Conservation (phyloP, 92 coral and sea anemone genomes). For the Heteractis magnifica region DNA sequence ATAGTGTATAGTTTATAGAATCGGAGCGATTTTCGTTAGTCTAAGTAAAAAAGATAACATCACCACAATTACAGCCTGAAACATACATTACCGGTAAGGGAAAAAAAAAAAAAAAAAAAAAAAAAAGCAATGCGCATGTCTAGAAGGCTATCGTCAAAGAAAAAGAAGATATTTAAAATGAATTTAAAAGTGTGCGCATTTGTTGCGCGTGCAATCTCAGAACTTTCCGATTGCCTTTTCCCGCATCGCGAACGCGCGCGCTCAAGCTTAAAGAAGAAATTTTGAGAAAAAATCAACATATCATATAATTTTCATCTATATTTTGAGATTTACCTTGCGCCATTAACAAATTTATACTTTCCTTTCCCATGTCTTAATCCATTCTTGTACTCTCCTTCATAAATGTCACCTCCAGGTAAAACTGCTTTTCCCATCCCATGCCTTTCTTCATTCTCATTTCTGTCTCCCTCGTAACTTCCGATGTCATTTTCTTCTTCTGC, state of each 20-base stretch:
- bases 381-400: constrained; percentile 42
- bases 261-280: background rate
- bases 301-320: background rate
- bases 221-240: too few relatives aligned
- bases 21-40: too few relatives aligned
- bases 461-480: constrained; percentile 52
- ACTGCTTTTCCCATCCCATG: constrained; percentile 46
- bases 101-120: too few relatives aligned
- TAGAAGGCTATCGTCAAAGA: too few relatives aligned
- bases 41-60: too few relatives aligned
- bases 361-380: constrained; percentile 55
- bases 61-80: too few relatives aligned
- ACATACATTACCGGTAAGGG: too few relatives aligned
- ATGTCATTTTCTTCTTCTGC: background rate
- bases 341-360: constrained; percentile 39
- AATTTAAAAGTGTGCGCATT: background rate
- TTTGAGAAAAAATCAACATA: background rate
- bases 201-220: background rate
- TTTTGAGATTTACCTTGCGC: constrained; percentile 8
- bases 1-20: too few relatives aligned
- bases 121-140: too few relatives aligned
- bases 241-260: background rate
- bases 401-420: constrained; percentile 40
- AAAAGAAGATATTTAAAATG: background rate
- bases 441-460: constrained; percentile 44